These are phyloP conservation scores for Siniperca undulata DNA, from an alignment of 2,797 vertebrate species.

Conservation along the genomic window DNA sequence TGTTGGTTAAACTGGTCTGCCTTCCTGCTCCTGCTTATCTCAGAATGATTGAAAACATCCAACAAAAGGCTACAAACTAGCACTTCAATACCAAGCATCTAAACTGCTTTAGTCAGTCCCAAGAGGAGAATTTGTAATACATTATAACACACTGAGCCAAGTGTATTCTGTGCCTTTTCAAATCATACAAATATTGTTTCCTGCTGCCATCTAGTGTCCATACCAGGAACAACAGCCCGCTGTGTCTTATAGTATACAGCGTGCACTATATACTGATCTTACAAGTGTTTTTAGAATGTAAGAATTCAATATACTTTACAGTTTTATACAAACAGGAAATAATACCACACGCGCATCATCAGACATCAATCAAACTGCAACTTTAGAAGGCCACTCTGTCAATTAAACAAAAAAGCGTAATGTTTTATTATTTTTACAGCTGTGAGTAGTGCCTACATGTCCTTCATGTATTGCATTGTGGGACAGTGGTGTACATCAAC, in stretches of 20 bases:
- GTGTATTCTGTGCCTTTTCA: not conserved
- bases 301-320: not conserved
- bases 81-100: not conserved
- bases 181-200: not conserved
- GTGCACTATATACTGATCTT: not conserved
- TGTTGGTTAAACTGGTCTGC: not conserved
- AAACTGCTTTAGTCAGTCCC: slow-evolving; percentile 1
- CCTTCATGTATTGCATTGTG: not conserved
- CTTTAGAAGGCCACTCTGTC: not conserved
- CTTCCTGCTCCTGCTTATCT: not conserved
- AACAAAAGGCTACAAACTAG: not conserved
- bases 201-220: slow-evolving; percentile 74
- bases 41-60: not conserved
- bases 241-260: not conserved
- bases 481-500: not conserved
- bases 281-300: not conserved
- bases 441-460: not conserved
- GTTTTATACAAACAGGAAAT: not conserved
- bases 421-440: not conserved
- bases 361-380: not conserved
- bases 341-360: not conserved
- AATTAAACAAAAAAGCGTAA: not conserved
- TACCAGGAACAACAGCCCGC: not conserved
- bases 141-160: slow-evolving; percentile 1
- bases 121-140: not conserved